Percentiles rank a stretch among this genome's conserved stretches.
Evolutionary conservation across 2,797 vertebrate genomes (phyloP).

Genomic region (Enteromius radiatus): DNA sequence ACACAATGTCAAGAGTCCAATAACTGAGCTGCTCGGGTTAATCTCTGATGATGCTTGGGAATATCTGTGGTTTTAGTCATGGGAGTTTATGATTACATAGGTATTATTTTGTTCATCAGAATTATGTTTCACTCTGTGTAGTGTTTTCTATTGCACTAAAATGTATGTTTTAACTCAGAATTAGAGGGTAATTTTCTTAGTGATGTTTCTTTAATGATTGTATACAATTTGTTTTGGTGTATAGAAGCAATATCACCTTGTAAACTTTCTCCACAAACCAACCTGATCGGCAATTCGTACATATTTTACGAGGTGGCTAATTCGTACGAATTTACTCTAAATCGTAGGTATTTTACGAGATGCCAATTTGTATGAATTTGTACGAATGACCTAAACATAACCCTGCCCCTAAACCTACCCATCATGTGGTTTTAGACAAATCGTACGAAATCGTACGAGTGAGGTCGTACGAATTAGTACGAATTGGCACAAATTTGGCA

Average conservation of each 20-base stretch:
- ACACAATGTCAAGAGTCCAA: not conserved
- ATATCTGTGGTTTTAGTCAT: not conserved
- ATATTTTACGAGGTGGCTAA: too few species aligned
- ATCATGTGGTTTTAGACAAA: too few species aligned
- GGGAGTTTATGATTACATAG: not conserved
- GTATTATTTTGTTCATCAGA: not conserved
- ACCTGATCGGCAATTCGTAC: too few species aligned
- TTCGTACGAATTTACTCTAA: too few species aligned
- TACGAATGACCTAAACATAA: too few species aligned
- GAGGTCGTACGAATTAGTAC: too few species aligned
- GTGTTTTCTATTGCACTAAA: too few species aligned
- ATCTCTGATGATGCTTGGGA: not conserved
- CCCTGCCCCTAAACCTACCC: too few species aligned
- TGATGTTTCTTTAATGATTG: not conserved
- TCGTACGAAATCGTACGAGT: too few species aligned
- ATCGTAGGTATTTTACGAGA: too few species aligned
- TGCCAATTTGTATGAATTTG: too few species aligned
- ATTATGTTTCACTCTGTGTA: not conserved
- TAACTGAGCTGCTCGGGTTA: not conserved
- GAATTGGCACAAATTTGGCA: too few species aligned
- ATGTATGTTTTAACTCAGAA: not conserved
- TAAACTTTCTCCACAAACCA: not conserved
- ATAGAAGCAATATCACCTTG: not conserved
- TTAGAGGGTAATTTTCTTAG: not conserved
- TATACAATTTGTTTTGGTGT: not conserved